Evolutionary conservation across 1,140 invertebrate species (phyloP).

Genomic region (Drosophila malerkotliana): DNA sequence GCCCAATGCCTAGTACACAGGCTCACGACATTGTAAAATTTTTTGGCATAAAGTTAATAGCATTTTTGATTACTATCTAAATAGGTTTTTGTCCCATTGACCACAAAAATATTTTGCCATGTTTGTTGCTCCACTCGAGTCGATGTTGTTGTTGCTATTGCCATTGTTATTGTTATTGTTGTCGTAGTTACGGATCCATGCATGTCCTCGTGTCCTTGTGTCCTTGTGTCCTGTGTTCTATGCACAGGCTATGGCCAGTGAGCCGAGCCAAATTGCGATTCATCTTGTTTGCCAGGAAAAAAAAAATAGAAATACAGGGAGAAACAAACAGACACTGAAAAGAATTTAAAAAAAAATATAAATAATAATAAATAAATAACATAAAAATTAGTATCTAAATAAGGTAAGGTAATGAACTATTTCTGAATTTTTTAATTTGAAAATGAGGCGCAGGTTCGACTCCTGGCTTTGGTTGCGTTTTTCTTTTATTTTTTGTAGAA

Average conservation of each 20-base stretch:
- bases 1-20: background rate
- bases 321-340: conserved; percentile 30
- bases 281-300: conserved; percentile 44
- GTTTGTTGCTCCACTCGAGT: conserved; percentile 35
- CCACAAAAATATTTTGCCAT: conserved; percentile 67
- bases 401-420: too few relatives aligned
- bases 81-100: conserved; percentile 74
- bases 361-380: too few relatives aligned
- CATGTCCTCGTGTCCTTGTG: conserved; percentile 31
- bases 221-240: conserved; percentile 1
- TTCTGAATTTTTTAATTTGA: too few relatives aligned
- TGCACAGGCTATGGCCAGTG: conserved; percentile 26
- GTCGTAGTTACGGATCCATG: conserved; percentile 59
- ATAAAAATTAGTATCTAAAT: too few relatives aligned
- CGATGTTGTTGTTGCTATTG: conserved; percentile 6
- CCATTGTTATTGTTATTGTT: conserved; percentile 20
- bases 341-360: background rate
- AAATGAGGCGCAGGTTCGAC: background rate
- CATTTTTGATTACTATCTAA: conserved; percentile 76
- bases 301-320: conserved; percentile 8
- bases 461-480: background rate
- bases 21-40: conserved; percentile 70
- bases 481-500: background rate
- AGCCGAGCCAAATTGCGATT: conserved; percentile 61
- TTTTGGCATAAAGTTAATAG: conserved; percentile 75